A percentile compares a stretch with the other conserved stretches of the same genome.
Conservation (phyloP, 2,888 invertebrate species). For the Megaustenia siamemsis region DNA sequence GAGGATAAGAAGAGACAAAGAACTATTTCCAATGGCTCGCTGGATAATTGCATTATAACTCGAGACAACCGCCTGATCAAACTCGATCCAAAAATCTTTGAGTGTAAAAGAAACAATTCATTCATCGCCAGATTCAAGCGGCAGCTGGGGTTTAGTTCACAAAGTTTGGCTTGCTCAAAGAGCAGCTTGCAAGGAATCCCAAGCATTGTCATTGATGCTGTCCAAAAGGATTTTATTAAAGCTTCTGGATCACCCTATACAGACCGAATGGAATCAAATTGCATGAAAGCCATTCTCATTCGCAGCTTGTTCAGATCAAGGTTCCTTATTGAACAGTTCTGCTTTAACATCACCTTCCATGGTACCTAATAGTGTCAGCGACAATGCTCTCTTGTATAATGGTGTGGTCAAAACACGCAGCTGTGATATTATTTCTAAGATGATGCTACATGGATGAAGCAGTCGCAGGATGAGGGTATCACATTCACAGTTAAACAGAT, state of each 20-base stretch:
- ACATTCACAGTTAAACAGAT: slow-evolving; percentile 54
- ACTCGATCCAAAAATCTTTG: slow-evolving; percentile 68
- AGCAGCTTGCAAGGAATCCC: slow-evolving; percentile 65
- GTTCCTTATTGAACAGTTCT: slow-evolving; percentile 5
- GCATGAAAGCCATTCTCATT: slow-evolving; percentile 34
- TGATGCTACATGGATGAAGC: slow-evolving; percentile 61
- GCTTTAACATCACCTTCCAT: background rate
- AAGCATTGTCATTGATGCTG: slow-evolving; percentile 61
- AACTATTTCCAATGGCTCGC: slow-evolving; percentile 78
- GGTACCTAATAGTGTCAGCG: background rate
- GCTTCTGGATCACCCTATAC: slow-evolving; percentile 59
- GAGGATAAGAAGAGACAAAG: slow-evolving; percentile 78
- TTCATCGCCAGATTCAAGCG: slow-evolving; percentile 71
- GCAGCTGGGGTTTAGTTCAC: slow-evolving; percentile 71
- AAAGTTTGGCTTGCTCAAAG: slow-evolving; percentile 70
- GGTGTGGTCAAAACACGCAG: slow-evolving; percentile 38
- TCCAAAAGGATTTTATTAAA: slow-evolving; percentile 56
- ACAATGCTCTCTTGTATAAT: background rate
- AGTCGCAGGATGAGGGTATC: slow-evolving; percentile 40
- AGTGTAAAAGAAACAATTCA: slow-evolving; percentile 68
- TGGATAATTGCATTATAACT: slow-evolving; percentile 79
- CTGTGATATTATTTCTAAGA: slow-evolving; percentile 46
- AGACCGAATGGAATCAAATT: slow-evolving; percentile 53
- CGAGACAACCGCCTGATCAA: slow-evolving; percentile 77
- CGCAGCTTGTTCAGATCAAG: slow-evolving; percentile 23